These are phyloP conservation scores for Oscheius sp. DNA, from an alignment of 1,140 invertebrate genomes.

Conservation along the genomic window DNA sequence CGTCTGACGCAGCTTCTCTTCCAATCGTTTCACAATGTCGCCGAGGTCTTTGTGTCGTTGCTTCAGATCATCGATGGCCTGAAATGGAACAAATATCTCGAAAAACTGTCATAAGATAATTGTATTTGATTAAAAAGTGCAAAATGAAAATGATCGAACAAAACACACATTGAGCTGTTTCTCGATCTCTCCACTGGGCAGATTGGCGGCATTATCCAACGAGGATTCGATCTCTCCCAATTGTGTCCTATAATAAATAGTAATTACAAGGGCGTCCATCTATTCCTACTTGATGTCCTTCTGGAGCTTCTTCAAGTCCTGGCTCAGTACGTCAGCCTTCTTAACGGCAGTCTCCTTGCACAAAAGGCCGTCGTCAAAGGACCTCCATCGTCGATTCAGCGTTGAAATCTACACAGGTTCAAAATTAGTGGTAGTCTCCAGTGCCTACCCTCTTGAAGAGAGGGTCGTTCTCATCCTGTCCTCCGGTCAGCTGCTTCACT, in stretches of 20 bases:
- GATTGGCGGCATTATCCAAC: constrained; percentile 5
- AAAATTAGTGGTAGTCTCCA: too few relatives aligned
- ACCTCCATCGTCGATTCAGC: constrained; percentile 21
- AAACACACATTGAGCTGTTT: constrained; percentile 14
- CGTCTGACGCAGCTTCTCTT: constrained; percentile 68
- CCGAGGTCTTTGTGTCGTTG: background rate
- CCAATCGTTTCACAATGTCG: constrained; percentile 63
- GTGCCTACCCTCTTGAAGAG: constrained; percentile 7
- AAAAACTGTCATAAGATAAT: too few relatives aligned
- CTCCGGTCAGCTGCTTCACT: constrained; percentile 4
- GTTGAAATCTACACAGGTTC: too few relatives aligned
- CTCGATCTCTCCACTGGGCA: constrained; percentile 8
- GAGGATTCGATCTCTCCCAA: constrained; percentile 23
- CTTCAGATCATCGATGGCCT: constrained; percentile 16
- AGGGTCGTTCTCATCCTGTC: constrained; percentile 17
- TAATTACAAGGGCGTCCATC: too few relatives aligned
- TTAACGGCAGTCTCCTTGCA: constrained; percentile 12
- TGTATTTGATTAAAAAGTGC: background rate
- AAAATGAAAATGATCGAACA: background rate
- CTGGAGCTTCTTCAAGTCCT: constrained; percentile 21
- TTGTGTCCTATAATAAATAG: too few relatives aligned
- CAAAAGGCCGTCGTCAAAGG: constrained; percentile 15
- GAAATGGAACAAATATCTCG: too few relatives aligned
- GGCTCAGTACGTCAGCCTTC: constrained; percentile 3
- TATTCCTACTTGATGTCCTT: constrained; percentile 27